These are phyloP conservation scores for Campylomormyrus tamandua DNA, from an alignment of 2,113 vertebrate species.

Conservation along the genomic window DNA sequence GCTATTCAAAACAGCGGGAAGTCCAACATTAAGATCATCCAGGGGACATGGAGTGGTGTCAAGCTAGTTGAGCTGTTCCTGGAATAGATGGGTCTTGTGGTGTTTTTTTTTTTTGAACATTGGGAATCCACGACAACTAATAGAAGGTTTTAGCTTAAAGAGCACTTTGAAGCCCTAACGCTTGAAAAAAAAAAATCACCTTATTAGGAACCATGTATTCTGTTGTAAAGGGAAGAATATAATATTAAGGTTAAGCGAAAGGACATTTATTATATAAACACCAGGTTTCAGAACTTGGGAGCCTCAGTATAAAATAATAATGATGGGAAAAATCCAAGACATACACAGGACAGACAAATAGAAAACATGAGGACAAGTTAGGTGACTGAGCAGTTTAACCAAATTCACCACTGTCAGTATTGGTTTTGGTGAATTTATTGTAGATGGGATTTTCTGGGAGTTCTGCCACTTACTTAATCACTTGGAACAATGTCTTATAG, in stretches of 20 bases:
- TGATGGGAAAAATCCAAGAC: not conserved
- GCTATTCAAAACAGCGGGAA: not conserved
- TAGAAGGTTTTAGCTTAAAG: not conserved
- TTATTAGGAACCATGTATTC: not conserved
- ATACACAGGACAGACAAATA: not conserved
- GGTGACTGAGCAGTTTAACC: not conserved
- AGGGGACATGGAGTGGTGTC: not conserved
- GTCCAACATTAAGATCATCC: not conserved
- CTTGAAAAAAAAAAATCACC: not conserved
- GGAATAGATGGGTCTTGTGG: not conserved
- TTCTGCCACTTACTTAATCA: constrained; percentile 73
- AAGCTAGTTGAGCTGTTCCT: not conserved
- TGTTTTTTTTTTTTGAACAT: too few species aligned
- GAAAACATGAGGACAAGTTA: not conserved
- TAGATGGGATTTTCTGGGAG: not conserved
- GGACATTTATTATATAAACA: not conserved
- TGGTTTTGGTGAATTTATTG: not conserved
- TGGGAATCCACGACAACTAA: not conserved
- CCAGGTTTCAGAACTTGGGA: not conserved
- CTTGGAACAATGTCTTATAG: constrained; percentile 72
- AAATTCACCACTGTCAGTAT: not conserved
- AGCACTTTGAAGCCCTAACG: not conserved
- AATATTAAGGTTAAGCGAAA: not conserved
- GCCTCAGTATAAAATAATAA: not conserved
- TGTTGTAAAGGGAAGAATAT: not conserved